Evolutionary conservation across 2,113 vertebrate genomes (phyloP).

Genomic region (Mesoclemmys tuberculata): DNA sequence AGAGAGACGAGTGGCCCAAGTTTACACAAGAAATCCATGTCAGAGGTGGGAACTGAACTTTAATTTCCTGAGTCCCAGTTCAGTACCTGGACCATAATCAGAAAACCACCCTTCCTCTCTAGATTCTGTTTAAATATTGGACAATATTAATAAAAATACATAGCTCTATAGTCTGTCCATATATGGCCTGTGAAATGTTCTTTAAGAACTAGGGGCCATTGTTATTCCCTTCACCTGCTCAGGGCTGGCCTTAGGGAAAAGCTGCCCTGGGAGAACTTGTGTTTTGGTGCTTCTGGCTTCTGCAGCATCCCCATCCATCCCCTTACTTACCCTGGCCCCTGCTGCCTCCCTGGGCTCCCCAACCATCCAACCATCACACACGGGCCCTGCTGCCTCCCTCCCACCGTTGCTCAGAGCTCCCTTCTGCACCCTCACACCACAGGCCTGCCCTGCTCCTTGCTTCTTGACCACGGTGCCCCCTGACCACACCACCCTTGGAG

Average conservation of each 20-base stretch:
- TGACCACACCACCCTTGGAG: not conserved
- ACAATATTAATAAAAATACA: not conserved
- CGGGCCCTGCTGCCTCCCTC: too few species aligned
- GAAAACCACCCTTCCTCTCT: not conserved
- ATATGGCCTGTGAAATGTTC: rapidly evolving
- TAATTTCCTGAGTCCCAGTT: not conserved
- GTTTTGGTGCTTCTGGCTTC: not conserved
- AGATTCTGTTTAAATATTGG: not conserved
- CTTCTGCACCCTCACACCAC: not conserved
- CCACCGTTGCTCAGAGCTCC: not conserved
- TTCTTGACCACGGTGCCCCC: not conserved
- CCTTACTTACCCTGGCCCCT: not conserved
- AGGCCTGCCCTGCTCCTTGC: not conserved
- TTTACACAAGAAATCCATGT: not conserved
- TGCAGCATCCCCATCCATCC: too few species aligned
- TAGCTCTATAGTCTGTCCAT: not conserved
- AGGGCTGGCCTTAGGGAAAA: not conserved
- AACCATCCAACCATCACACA: too few species aligned
- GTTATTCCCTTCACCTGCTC: not conserved
- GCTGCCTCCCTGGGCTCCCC: too few species aligned
- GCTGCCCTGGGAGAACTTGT: not conserved
- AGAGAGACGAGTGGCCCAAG: not conserved
- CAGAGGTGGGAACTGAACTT: not conserved
- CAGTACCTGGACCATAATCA: not conserved
- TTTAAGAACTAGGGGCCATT: not conserved